Evolutionary conservation across 2,113 vertebrate genomes (phyloP).

Genomic region (Petaurus breviceps): DNA sequence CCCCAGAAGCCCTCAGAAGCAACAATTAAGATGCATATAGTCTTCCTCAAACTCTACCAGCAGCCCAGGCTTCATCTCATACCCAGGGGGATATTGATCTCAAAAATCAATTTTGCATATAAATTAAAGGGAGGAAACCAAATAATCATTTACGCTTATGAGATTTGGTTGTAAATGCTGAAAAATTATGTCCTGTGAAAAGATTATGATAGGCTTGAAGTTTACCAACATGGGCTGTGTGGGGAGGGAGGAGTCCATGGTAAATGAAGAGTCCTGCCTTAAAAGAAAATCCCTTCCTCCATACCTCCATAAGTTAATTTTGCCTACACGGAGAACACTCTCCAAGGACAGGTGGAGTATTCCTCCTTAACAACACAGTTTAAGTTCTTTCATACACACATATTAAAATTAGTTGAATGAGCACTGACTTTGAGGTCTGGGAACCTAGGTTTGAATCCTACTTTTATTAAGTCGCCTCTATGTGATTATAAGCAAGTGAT

Average conservation of each 20-base stretch:
- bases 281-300: background rate
- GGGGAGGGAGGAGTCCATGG: background rate
- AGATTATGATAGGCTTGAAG: constrained; percentile 52
- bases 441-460: background rate
- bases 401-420: background rate
- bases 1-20: constrained; percentile 62
- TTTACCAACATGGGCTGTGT: background rate
- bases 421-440: background rate
- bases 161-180: constrained; percentile 71
- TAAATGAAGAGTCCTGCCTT: background rate
- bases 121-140: constrained; percentile 80
- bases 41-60: constrained; percentile 56
- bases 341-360: background rate
- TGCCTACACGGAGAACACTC: background rate
- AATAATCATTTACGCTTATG: constrained; percentile 75
- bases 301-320: background rate
- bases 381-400: background rate
- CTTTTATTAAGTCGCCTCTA: background rate
- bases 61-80: constrained; percentile 48
- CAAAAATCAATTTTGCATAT: constrained; percentile 82
- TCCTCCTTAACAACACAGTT: background rate
- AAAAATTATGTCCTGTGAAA: constrained; percentile 60
- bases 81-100: constrained; percentile 79
- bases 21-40: constrained; percentile 80
- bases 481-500: background rate